Base-by-base conservation (phyloP, 1,140 invertebrate genomes). In the Mycetomoellerius zeteki region DNA sequence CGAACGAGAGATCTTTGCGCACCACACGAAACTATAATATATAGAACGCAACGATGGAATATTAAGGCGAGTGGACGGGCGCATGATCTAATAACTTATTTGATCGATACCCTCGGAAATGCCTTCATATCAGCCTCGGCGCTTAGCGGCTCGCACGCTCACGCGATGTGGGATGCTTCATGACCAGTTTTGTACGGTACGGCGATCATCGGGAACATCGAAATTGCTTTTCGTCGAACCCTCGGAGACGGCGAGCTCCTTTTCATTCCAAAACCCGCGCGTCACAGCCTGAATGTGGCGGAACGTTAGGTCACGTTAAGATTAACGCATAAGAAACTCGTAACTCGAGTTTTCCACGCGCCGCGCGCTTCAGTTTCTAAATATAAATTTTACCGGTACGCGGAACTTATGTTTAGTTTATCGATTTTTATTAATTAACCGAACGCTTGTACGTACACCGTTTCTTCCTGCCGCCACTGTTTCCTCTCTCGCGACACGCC, bases 51-150 rank as follows among this genome's bases (percentile, higher is more conserved):
- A 14, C 47, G 77, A 21, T 81, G 30, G 50, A 69, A 81, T 71
- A 69, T 69, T 54, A 47, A 76, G 64, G 37, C 12, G 10, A 6
- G 54, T 72, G 37, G 43, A 73, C 69, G 50, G 52, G 78, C 73
- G 72, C 85, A 76, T 73, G 88, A 89, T 90, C 67, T 89, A 90
- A 47, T 86, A 73, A 47, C 37, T 62, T 84, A 89, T 85, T 89
- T 89, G 69, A 89, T 90, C 88, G 65, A 89, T 87, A 89, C 3
- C 8, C 43, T 72, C n/a, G 37, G 30, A 67, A 62, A 75, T 78
- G 65, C 37, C 60, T 33, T 65, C 56, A 21, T 30, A 50, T 50
- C n/a, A 16, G 47, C 47, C 47, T 24, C n/a, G 33, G 37, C 72
- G 33, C n/a, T 37, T 52, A 78, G 52, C 86, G 21, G 75, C 10